phyloP scores from a whole-genome alignment of 2,797 vertebrate species.

The Poecile montanus region DNA sequence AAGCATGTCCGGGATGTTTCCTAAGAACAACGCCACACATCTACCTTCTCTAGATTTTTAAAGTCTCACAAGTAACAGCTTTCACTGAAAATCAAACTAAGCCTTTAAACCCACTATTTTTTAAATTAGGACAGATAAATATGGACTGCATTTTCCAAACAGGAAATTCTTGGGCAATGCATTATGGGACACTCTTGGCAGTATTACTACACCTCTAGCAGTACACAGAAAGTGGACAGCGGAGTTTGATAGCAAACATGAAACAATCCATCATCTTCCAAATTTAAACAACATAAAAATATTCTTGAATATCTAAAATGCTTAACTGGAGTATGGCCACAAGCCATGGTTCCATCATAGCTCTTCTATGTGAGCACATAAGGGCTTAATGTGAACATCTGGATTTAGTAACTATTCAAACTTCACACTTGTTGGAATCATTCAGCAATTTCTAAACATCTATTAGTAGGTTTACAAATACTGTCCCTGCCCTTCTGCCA shows the following conservation, averaged over 20 bases:
- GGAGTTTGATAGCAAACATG: background rate
- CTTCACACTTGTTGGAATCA: background rate
- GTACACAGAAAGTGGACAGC: background rate
- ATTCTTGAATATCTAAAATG: background rate
- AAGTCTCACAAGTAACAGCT: background rate
- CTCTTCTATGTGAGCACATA: background rate
- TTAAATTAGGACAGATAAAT: background rate
- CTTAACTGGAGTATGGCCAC: background rate
- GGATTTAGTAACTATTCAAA: background rate
- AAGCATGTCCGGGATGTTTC: background rate
- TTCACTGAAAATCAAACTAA: background rate
- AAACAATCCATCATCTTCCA: background rate
- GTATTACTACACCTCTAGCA: background rate
- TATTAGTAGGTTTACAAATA: background rate
- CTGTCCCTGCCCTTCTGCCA: background rate
- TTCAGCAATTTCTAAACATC: background rate
- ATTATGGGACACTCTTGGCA: background rate
- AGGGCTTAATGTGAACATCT: background rate
- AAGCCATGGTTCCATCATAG: background rate
- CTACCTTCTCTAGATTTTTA: background rate
- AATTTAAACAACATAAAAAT: background rate
- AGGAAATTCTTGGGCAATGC: background rate
- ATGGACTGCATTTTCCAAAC: background rate
- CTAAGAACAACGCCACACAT: background rate
- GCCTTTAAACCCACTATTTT: background rate